Base-by-base conservation (phyloP, 2,888 invertebrate species). In the Amaurobius ferox region DNA sequence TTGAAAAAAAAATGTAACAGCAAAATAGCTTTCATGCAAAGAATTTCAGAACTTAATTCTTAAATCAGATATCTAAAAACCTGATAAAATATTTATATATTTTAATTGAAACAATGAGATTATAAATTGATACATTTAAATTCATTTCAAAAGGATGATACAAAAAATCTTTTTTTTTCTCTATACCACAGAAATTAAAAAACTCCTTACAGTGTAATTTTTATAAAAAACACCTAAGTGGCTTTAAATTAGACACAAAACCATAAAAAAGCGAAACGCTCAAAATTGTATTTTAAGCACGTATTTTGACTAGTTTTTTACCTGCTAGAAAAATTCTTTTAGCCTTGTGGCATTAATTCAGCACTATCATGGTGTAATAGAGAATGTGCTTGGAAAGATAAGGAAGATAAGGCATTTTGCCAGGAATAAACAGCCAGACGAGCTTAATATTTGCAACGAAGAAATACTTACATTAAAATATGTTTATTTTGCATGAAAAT, bases 341-440 rank as follows among this genome's bases (percentile, higher is more conserved):
- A 28, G 61, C 62, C 55, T 70, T 44, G 44, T 48, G n/a, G 40
- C 72, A 80, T 80, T 80, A 73, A 68, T 68, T 80, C 73, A 74
- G 68, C 62, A 68, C 62, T 67, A 68, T 44, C 62, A 29, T 48
- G 61, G 16, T 55, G 40, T 80, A 80, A 80, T 80, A 74, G 61
- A n/a, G 39, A 39, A 55, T 39, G 40, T 29, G 35, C 68, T 74
- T 55, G 61, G 62, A 28, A 61, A 55, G 61, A 23, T 61, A 40
- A 74, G 39, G 16, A 19, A 40, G 74, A 40, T 23, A 55, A 62
- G 74, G 81, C 81, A 81, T 39, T 74, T 81, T 81, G 73, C 80
- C 73, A 80, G 74, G 40, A 55, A 55, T 35, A 44, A 16, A 44
- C 2, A 44, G 16, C 44, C 9, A 13, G 6, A 44, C 16, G 2